Conservation (phyloP, 2,113 vertebrate genomes). For the Lepisosteus osseus region DNA sequence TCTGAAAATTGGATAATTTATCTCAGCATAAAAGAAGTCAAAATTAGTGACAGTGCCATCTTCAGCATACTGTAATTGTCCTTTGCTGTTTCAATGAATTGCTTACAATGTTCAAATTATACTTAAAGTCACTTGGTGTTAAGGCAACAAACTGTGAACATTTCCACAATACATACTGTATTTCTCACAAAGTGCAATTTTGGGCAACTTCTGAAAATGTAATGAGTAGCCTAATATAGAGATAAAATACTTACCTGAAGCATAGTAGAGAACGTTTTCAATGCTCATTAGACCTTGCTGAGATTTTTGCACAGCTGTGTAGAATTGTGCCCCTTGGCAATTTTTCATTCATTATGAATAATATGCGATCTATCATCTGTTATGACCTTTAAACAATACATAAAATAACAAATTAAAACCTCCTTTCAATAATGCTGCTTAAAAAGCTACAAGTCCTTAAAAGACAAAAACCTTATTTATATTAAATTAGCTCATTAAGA, state of each 20-base stretch:
- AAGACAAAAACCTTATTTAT: no score
- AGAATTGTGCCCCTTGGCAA: background rate
- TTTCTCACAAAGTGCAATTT: background rate
- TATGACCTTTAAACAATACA: slow-evolving; percentile 2
- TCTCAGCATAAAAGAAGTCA: no score
- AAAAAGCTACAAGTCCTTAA: no score
- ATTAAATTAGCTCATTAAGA: no score
- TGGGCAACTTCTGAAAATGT: background rate
- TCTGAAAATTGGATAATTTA: no score
- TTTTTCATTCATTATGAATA: background rate
- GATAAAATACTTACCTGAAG: background rate
- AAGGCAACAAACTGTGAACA: background rate
- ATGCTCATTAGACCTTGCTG: background rate
- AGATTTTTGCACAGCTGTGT: background rate
- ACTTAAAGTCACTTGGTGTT: background rate
- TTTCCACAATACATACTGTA: background rate
- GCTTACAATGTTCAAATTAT: background rate
- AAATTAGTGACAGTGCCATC: background rate
- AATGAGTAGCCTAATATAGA: background rate
- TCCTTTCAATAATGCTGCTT: no score
- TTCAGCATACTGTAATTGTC: background rate
- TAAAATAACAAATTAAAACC: no score
- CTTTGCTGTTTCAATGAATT: background rate
- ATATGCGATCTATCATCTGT: background rate
- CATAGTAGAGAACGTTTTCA: background rate